Conservation (phyloP, 1,140 invertebrate genomes). For the Brachionus rotundiformis region DNA sequence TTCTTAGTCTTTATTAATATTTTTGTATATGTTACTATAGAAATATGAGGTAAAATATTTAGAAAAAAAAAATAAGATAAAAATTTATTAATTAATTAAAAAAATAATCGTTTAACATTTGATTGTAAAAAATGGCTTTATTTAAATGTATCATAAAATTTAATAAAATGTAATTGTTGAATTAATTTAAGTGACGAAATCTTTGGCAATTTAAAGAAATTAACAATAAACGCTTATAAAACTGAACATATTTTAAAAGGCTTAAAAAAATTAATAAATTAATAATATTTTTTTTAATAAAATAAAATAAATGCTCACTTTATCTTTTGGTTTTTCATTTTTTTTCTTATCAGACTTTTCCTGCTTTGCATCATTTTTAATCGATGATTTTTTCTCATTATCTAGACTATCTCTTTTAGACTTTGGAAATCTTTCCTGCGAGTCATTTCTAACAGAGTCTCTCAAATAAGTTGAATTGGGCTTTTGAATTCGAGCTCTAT, state of each 20-base stretch:
- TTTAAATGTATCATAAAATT: no score
- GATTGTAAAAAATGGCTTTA: not conserved
- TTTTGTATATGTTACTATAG: no score
- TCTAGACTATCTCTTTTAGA: not conserved
- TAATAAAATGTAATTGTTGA: not conserved
- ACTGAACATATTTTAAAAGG: not conserved
- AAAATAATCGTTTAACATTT: constrained; percentile 6
- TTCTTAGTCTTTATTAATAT: no score
- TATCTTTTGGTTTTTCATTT: constrained; percentile 11
- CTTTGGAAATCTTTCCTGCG: not conserved
- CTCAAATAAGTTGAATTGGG: constrained; percentile 40
- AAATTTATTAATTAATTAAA: not conserved
- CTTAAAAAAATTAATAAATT: not conserved
- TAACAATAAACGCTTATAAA: not conserved
- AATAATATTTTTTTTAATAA: not conserved
- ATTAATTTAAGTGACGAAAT: not conserved
- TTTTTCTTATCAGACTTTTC: not conserved
- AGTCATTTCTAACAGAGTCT: constrained; percentile 1
- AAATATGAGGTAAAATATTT: no score
- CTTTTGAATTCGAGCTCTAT: constrained; percentile 3
- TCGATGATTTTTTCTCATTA: not conserved
- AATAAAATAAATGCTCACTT: not conserved
- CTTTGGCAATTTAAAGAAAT: not conserved
- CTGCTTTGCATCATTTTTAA: not conserved
- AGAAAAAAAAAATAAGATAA: no score